Evolutionary conservation across 2,113 vertebrate species (phyloP).

Genomic region (Ictalurus punctatus): DNA sequence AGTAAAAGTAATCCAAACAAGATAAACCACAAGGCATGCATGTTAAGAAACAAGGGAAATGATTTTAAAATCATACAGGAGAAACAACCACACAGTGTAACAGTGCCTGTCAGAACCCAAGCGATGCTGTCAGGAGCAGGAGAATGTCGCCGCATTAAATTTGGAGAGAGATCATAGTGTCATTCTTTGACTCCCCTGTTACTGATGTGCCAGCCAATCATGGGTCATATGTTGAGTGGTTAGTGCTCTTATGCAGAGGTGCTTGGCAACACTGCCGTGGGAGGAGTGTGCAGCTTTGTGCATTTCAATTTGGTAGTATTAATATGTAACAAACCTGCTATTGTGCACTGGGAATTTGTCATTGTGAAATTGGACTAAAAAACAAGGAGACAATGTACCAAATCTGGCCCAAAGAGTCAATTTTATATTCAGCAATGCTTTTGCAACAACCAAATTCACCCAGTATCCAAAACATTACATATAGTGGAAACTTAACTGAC

Average conservation of each 20-base stretch:
- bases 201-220: slow-evolving; percentile 10
- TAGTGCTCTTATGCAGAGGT: slow-evolving; percentile 14
- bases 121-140: not conserved
- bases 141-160: not conserved
- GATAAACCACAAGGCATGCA: slow-evolving; percentile 6
- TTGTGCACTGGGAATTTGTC: not conserved
- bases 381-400: not conserved
- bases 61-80: slow-evolving; percentile 28
- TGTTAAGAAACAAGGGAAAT: slow-evolving; percentile 12
- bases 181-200: not conserved
- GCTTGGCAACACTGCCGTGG: slow-evolving; percentile 18
- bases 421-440: not conserved
- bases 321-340: slow-evolving; percentile 8
- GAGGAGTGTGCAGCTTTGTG: slow-evolving; percentile 5
- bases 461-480: not conserved
- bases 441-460: not conserved
- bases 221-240: slow-evolving; percentile 21
- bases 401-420: not conserved
- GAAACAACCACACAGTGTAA: not conserved
- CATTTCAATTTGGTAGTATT: not conserved
- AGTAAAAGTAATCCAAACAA: slow-evolving; percentile 17
- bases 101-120: slow-evolving; percentile 1
- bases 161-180: slow-evolving; percentile 9
- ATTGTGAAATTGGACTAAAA: not conserved
- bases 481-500: not conserved